Evolutionary conservation across 2,888 invertebrate genomes (phyloP), one percentile per base, ranked within the genome.

Genomic region (Drosophila siamana): DNA sequence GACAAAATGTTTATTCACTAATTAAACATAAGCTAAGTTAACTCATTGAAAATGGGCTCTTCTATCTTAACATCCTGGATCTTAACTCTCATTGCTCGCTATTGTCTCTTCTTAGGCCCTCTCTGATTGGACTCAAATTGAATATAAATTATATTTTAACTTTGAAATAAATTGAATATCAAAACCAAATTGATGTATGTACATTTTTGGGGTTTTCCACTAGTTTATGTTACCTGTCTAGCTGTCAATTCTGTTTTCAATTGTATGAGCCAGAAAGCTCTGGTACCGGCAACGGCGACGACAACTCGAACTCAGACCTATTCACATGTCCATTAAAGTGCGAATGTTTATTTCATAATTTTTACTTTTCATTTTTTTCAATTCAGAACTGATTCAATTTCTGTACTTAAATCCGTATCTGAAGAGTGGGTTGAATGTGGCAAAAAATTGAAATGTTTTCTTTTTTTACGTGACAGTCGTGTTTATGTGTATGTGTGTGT

Each of bases 361-460:
- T 40, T 59, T 24, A 50, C 30, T 8, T 55, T 41, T 33, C 40
- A 16, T 51, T 47, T 47, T 16, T 48, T 60, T 41, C 43, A 75
- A 36, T 26, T 26, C 33, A 15, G 36, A 48, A 56, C 60, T 72
- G 74, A 72, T 78, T 73, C 60, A 68, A 78, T 75, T 78, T 55
- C 47, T 67, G 60, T 52, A 60, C 59, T 52, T 56, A 73, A 81
- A 78, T 63, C 70, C 67, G 71, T 67, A 65, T 50, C 54, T 63
- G 46, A 54, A 59, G 62, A 19, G 28, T 22, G 19, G n/a, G 7
- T 11, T 11, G 11, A 11, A 30, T 1, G 44, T 26, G 13, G 26
- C 0, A 41, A 54, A 55, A 55, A 36, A 57, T 30, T 16, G 43
- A 67, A 77, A 77, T 64, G 63, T 50, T 33, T 33, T 4, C n/a